Base-by-base conservation (phyloP, 2,113 vertebrate genomes). In the Vicugna pacos region DNA sequence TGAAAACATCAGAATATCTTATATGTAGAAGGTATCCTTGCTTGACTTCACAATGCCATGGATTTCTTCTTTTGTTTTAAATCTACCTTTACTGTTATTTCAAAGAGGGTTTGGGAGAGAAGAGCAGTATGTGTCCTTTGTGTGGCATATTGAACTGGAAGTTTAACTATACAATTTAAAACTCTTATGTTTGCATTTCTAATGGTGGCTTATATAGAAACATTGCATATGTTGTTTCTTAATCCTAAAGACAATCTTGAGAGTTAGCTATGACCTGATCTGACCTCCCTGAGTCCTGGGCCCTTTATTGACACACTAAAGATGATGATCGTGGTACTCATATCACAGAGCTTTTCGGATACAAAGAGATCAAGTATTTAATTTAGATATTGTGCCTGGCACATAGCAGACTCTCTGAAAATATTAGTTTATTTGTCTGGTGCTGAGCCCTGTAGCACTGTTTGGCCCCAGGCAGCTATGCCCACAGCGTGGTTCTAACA, bases 151-250 rank as follows among this genome's bases (percentile, higher is more conserved):
- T 38, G 28, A 85, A 22, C 11, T 32, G 93, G 60, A 65, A 82
- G 42, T 89, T 76, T 76, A 88, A 65, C 54, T 58, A 42, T 2
- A 58, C 48, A 35, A 56, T 32, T 30, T 42, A 73, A 67, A 90
- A 64, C 20, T 54, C 16, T 73, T 52, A 16, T 75, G 28, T 94
- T 92, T 91, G 13, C 46, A 64, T 89, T 80, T 89, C 11, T 26
- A 46, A 54, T 19, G 58, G 30, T 95, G 52, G 58, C 58, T 90
- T 89, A 56, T 89, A 13, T 58, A 52, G n/a, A 96, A 92, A 87
- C 7, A 28, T 73, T 73, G 28, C 16, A 48, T 42, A 15, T 30
- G 3, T 62, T 65, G 10, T 90, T 82, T 93, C 56, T 75, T 81
- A 79, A 80, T 97, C 4, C 52, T 92, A 9, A 64, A 35, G 58